Base-by-base conservation (phyloP, 1,140 invertebrate species). In the Conus betulinus region DNA sequence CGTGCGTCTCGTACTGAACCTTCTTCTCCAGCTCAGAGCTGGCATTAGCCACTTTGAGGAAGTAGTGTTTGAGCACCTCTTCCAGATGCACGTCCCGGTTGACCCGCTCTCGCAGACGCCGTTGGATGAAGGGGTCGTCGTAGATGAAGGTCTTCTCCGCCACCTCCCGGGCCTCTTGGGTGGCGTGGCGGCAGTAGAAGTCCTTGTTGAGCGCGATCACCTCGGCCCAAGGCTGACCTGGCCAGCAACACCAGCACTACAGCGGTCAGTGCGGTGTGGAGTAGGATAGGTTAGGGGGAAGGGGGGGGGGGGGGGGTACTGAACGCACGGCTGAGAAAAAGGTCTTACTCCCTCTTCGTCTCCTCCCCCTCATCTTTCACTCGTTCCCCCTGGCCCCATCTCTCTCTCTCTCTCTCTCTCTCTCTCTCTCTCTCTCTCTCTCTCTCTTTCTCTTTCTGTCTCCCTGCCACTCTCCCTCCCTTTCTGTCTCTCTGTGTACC, bases 71-170 rank as follows among this genome's bases (percentile, higher is more conserved):
- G 39, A 81, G 79, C 13, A 81, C 79, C 79, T 81, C 79, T 51
- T 81, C 79, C 51, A 81, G 79, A n/a, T 85, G 63, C 55, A 67
- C 63, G 63, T 85, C 63, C 20, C 84, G 63, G 84, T 85, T 67
- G 63, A 85, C 57, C 25, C 57, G 13, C 39, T 60, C 63, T 57
- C 27, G n/a, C 39, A 85, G 20, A 6, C 63, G 55, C 6, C 51
- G 79, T 51, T 17, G 8, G 79, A 81, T 81, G 51, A 81, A 81
- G 10, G 17, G 5, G 79, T 81, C 51, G 79, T 81, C 51, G 51
- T 81, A 81, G 51, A 81, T 81, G 79, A 81, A 81, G 13, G 79
- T 81, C 79, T n/a, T 81, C 39, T 81, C 51, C 51, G 39, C 79
- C 79, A 81, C 51, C 51, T 81, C 79, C 15, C 7, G 10, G 51